Evolutionary conservation across 2,888 invertebrate species (phyloP), one percentile per base, ranked within the genome.

Genomic region (Nasonia oneida): DNA sequence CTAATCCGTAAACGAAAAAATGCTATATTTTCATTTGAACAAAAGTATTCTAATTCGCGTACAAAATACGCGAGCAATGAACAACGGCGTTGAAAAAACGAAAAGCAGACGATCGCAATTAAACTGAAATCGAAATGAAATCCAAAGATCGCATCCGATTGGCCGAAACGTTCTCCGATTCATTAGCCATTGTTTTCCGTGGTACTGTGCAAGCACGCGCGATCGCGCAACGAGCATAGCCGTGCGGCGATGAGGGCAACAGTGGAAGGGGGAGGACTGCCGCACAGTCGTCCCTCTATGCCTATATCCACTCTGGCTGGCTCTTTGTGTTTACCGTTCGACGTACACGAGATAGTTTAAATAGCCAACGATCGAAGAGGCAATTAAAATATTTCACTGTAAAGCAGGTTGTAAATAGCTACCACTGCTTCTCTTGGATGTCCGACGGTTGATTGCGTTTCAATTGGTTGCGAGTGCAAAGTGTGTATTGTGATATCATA

Each of bases 151-250:
- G 3, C 6, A 76, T 57, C 29, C 53, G 53, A 78, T 78, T 78
- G 57, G 73, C 78, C 64, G 15, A 64, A 61, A 39, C 64, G 73
- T 61, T 73, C 83, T 84, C 29, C 78, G 37, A 64, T 78, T 79
- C 78, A 79, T 84, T 78, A 78, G 4, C 83, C 83, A 74, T 74
- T 79, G 83, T 83, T 83, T 61, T 77, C 61, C 83, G 74, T 47
- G 70, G n/a, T 18, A 70, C 67, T 42, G 64, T 74, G 70, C 71
- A 81, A 77, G 77, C 80, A n/a, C 76, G 71, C 42, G 29, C 76
- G 23, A 67, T 37, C 73, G 73, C 76, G n/a, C 53, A 50, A 50
- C 39, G 23, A 8, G 14, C 23, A 39, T 23, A 74, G 61, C 23
- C 64, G 74, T 53, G 23, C 33, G 47, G n/a, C 47, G 47, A 61